A percentile compares a stretch with the other conserved stretches of the same genome.
phyloP scores from a whole-genome alignment of 1,140 invertebrate genomes.

The Cataglyphis hispanica region DNA sequence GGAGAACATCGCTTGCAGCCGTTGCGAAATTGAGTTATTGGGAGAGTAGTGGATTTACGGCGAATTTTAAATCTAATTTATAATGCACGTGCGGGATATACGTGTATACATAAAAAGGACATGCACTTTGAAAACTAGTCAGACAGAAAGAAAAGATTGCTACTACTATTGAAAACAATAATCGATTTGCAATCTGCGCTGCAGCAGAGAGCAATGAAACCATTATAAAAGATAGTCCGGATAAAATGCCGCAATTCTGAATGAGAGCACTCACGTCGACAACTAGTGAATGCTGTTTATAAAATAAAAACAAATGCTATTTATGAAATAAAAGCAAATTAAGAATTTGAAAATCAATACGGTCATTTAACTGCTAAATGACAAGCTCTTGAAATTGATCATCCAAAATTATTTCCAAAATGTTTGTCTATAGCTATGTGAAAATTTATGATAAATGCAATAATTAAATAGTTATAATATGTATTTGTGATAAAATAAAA shows the following conservation, averaged over 20 bases:
- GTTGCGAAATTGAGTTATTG: conserved; percentile 10
- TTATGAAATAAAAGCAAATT: neutral
- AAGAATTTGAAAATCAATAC: neutral
- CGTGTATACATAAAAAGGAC: neutral
- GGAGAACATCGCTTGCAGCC: conserved; percentile 34
- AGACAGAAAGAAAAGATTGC: neutral
- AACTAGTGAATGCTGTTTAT: neutral
- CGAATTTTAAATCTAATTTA: conserved; percentile 35
- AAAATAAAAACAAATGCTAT: neutral
- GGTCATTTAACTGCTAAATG: neutral
- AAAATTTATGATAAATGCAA: neutral
- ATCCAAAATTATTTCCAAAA: neutral
- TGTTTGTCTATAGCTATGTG: neutral
- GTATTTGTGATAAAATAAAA: neutral
- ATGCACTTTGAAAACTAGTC: neutral
- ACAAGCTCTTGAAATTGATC: neutral
- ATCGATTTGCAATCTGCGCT: neutral
- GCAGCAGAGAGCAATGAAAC: neutral
- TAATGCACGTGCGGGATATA: neutral
- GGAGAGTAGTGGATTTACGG: neutral
- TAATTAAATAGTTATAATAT: neutral
- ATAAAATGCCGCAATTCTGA: neutral
- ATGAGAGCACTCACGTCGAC: neutral
- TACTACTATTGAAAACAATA: neutral
- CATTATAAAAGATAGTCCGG: neutral